Evolutionary conservation across 2,113 vertebrate species (phyloP).

Genomic region (pig (Sus scrofa)): DNA sequence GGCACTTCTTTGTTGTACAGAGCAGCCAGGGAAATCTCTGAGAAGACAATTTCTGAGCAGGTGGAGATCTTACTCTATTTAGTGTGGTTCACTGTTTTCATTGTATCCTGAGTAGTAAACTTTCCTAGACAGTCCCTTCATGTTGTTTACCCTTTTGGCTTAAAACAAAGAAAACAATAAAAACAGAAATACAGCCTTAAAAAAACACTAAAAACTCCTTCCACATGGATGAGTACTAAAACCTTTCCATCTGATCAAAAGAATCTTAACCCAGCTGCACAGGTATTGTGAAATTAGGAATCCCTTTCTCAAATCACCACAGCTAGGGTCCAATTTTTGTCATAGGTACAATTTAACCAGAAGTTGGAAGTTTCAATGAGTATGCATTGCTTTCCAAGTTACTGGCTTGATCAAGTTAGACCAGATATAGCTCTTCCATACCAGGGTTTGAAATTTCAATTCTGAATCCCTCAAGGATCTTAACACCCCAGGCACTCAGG

Average conservation of each 20-base stretch:
- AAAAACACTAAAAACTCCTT: neutral
- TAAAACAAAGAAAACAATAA: neutral
- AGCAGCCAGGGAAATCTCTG: neutral
- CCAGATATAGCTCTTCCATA: neutral
- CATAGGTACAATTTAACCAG: neutral
- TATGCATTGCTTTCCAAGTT: neutral
- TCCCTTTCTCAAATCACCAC: neutral
- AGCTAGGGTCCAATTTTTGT: neutral
- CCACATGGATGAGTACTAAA: neutral
- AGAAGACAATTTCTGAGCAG: neutral
- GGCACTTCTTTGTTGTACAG: neutral
- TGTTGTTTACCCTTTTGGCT: neutral
- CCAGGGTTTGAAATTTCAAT: neutral
- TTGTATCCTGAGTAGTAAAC: neutral
- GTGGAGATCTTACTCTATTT: neutral
- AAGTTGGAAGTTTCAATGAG: constrained; percentile 4
- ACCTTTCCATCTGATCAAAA: neutral
- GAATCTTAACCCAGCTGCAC: neutral
- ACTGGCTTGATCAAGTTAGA: neutral
- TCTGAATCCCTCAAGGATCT: neutral
- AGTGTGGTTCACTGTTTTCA: neutral
- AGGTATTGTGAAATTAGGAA: neutral
- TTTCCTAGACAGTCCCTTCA: neutral
- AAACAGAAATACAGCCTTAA: neutral
- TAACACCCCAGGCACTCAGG: neutral